A percentile compares a stretch with the other conserved stretches of the same genome.
phyloP scores from a whole-genome alignment of 2,113 vertebrate species.

The Ceyx melanurus region DNA sequence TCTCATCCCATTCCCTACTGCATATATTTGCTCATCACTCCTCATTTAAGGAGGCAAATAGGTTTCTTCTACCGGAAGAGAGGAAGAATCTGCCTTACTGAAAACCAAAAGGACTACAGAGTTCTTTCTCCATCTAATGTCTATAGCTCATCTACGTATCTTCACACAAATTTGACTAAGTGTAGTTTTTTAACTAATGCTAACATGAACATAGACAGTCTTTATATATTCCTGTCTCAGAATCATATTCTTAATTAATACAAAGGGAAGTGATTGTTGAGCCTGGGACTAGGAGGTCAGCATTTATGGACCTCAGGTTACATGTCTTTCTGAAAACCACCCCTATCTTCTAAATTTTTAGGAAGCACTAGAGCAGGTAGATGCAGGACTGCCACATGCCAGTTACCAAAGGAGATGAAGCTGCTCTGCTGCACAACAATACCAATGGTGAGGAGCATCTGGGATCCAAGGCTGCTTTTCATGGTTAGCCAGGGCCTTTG shows the following conservation, averaged over 20 bases:
- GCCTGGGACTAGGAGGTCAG: background rate
- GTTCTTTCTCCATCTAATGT: background rate
- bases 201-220: background rate
- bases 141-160: background rate
- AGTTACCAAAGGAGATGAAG: accelerated
- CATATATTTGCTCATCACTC: background rate
- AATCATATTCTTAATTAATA: background rate
- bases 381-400: accelerated
- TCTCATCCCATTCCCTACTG: background rate
- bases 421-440: accelerated
- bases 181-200: background rate
- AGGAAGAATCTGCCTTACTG: background rate
- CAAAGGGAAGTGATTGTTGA: background rate
- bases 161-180: background rate
- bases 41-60: background rate
- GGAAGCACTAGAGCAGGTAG: background rate
- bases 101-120: background rate
- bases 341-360: background rate
- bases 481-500: background rate
- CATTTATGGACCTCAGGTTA: background rate
- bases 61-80: background rate
- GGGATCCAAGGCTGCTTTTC: background rate
- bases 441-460: background rate
- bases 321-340: background rate
- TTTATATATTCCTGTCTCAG: background rate